Percentiles rank a stretch among this genome's conserved stretches.
Conservation (phyloP, 2,113 vertebrate species). For the Phodopus roborovskii region DNA sequence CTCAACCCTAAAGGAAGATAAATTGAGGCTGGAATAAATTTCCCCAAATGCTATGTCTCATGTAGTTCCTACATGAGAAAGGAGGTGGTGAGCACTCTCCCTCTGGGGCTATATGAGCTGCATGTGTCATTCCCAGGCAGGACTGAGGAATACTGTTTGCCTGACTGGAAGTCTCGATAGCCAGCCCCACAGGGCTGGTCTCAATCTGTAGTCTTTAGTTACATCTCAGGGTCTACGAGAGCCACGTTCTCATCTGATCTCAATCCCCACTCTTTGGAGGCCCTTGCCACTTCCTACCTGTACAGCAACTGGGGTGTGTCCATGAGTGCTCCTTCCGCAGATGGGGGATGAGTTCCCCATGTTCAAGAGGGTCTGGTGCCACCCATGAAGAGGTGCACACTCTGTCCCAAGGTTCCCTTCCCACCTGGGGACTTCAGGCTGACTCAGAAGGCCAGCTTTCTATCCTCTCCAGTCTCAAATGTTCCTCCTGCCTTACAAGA, state of each 20-base stretch:
- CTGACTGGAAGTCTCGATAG: not conserved
- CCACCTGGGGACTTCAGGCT: not conserved
- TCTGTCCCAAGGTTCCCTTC: not conserved
- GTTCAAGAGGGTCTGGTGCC: too few species aligned
- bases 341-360: not conserved
- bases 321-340: not conserved
- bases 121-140: not conserved
- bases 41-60: not conserved
- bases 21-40: not conserved
- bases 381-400: not conserved
- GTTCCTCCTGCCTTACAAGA: not conserved
- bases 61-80: not conserved
- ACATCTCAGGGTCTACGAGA: not conserved
- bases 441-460: not conserved
- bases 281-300: not conserved
- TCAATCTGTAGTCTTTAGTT: not conserved
- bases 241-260: not conserved
- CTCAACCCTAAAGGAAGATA: not conserved
- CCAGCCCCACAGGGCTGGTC: fast-evolving
- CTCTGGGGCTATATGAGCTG: not conserved
- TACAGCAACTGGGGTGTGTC: not conserved
- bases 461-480: not conserved
- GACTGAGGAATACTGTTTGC: not conserved
- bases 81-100: not conserved
- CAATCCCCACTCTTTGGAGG: not conserved